Percentiles rank a stretch among this genome's conserved stretches.
These are phyloP conservation scores for Anniella stebbinsi DNA, from an alignment of 2,797 vertebrate genomes.

Conservation along the genomic window DNA sequence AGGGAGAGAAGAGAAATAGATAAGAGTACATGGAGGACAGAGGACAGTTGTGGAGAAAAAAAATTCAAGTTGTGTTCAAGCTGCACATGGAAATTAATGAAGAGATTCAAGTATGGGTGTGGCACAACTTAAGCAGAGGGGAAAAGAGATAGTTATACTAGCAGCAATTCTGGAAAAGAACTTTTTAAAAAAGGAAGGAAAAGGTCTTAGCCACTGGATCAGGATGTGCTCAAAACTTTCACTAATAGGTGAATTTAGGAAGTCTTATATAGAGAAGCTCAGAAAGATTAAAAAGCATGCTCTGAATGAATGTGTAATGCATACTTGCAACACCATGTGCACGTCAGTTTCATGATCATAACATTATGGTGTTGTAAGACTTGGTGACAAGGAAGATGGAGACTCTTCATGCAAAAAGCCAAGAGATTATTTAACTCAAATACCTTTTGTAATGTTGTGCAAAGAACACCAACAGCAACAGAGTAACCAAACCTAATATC, in stretches of 20 bases:
- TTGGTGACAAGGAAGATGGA: neutral
- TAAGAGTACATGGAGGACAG: neutral
- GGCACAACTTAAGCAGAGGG: neutral
- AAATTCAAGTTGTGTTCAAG: neutral
- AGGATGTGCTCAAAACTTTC: neutral
- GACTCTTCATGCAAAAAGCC: neutral
- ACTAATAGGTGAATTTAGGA: neutral
- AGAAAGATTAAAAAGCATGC: neutral
- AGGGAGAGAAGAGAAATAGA: neutral
- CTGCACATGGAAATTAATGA: neutral
- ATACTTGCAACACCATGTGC: neutral
- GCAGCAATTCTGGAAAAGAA: conserved; percentile 14
- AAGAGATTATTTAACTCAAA: neutral
- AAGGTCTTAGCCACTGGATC: neutral
- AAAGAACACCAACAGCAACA: neutral
- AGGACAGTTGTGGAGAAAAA: neutral
- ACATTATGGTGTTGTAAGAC: neutral
- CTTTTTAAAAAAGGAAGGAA: neutral
- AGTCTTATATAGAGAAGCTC: too few relatives aligned
- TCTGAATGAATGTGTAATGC: neutral
- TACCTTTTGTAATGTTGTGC: neutral
- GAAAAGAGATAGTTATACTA: neutral
- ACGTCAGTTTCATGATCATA: neutral
- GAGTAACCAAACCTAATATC: neutral
- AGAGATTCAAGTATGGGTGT: neutral